Conservation (phyloP, 2,888 invertebrate species). For the Eupeodes latifasciatus region DNA sequence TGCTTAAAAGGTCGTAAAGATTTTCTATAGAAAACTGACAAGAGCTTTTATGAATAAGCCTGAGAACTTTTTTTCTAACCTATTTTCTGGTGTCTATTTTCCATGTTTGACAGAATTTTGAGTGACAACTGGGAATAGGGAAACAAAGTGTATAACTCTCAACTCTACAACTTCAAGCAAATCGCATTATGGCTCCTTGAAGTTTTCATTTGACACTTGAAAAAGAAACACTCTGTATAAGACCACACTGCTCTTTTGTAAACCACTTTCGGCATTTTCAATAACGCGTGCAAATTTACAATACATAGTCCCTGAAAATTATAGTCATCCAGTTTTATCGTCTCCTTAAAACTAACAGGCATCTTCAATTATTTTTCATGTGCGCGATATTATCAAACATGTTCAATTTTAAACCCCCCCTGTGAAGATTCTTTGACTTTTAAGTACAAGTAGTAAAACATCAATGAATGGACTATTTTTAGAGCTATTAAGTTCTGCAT, state of each 20-base stretch:
- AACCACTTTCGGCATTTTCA: background rate
- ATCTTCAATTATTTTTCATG: constrained; percentile 19
- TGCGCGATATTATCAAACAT: constrained; percentile 45
- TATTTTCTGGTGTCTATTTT: too few relatives aligned
- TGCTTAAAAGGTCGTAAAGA: too few relatives aligned
- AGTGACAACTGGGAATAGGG: too few relatives aligned
- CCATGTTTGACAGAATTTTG: too few relatives aligned
- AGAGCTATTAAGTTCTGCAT: constrained; percentile 46
- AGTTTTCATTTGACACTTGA: too few relatives aligned
- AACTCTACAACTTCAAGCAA: too few relatives aligned
- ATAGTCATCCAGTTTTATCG: background rate
- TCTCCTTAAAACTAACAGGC: background rate
- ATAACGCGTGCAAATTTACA: constrained; percentile 1
- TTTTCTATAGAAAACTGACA: too few relatives aligned
- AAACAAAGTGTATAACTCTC: too few relatives aligned
- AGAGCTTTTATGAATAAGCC: too few relatives aligned
- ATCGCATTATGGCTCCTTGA: too few relatives aligned
- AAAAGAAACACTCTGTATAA: background rate
- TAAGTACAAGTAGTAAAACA: background rate
- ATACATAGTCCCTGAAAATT: background rate
- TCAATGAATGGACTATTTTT: constrained; percentile 49
- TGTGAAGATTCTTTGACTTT: background rate
- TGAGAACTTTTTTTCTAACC: too few relatives aligned
- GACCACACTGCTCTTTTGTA: background rate
- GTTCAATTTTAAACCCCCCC: constrained; percentile 5